Conservation (phyloP, 2,113 vertebrate species). For the Emydura subglobosa region DNA sequence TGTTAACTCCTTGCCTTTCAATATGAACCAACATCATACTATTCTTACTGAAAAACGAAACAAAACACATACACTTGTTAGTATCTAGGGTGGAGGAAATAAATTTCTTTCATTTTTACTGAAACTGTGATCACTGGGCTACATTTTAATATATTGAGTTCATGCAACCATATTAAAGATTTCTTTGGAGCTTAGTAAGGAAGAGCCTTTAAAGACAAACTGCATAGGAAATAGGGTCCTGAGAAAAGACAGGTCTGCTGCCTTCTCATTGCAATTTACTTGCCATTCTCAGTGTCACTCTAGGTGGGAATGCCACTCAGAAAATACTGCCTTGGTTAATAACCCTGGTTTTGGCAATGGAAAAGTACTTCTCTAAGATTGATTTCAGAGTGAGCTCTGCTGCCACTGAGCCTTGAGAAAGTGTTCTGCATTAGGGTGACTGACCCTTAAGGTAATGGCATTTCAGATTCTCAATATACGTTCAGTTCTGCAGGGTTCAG, state of each 20-base stretch:
- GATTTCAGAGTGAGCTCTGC: background rate
- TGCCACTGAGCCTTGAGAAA: background rate
- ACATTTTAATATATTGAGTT: background rate
- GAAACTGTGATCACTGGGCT: rapidly evolving
- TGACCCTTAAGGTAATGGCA: background rate
- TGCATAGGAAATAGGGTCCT: rapidly evolving
- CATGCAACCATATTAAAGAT: background rate
- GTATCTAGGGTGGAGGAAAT: background rate
- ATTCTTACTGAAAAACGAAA: background rate
- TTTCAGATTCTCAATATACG: constrained; percentile 26
- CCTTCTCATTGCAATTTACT: background rate
- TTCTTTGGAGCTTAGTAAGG: background rate
- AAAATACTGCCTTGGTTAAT: background rate
- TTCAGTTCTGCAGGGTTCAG: background rate
- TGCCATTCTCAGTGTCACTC: rapidly evolving
- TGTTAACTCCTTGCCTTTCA: constrained; percentile 24
- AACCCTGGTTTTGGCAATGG: background rate
- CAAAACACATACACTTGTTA: background rate
- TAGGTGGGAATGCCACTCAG: rapidly evolving
- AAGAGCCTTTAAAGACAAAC: background rate
- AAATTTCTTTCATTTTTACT: background rate
- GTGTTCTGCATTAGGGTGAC: background rate
- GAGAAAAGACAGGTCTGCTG: background rate
- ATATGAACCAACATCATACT: constrained; percentile 47
- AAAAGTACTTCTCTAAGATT: background rate